Evolutionary conservation across 2,797 vertebrate genomes (phyloP).

Genomic region (Pachyuromys duprasi): DNA sequence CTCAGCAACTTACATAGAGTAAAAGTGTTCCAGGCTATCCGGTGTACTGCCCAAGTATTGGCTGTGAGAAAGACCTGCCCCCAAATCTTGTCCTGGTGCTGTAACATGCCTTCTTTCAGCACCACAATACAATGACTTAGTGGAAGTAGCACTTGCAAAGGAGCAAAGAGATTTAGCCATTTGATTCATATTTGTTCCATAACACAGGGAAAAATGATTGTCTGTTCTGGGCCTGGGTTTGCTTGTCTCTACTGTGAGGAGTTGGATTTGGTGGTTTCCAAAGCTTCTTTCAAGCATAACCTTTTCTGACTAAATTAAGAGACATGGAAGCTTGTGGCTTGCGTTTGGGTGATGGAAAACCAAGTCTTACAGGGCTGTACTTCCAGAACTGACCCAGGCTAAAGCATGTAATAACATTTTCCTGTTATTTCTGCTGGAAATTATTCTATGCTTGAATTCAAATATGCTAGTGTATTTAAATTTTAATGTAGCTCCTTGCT

Average conservation of each 20-base stretch:
- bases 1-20: not conserved
- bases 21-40: not conserved
- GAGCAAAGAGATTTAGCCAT: not conserved
- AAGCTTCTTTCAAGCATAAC: not conserved
- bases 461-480: slow-evolving; percentile 59
- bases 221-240: slow-evolving; percentile 41
- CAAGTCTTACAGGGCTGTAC: not conserved
- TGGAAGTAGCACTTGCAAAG: not conserved
- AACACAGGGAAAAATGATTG: not conserved
- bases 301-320: slow-evolving; percentile 42
- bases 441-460: slow-evolving; percentile 36
- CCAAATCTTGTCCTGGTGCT: not conserved
- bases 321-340: not conserved
- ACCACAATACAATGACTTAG: not conserved
- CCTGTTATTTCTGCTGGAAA: slow-evolving; percentile 22
- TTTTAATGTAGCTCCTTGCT: slow-evolving; percentile 54
- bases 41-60: not conserved
- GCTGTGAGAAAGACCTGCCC: not conserved
- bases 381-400: not conserved
- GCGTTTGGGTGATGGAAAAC: not conserved
- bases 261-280: slow-evolving; percentile 19
- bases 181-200: not conserved
- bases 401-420: not conserved
- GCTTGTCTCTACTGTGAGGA: slow-evolving; percentile 28
- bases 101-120: not conserved